Percentiles rank a stretch among this genome's conserved stretches.
Conservation (phyloP, 2,113 vertebrate genomes). For the Nyctibius bracteatus region DNA sequence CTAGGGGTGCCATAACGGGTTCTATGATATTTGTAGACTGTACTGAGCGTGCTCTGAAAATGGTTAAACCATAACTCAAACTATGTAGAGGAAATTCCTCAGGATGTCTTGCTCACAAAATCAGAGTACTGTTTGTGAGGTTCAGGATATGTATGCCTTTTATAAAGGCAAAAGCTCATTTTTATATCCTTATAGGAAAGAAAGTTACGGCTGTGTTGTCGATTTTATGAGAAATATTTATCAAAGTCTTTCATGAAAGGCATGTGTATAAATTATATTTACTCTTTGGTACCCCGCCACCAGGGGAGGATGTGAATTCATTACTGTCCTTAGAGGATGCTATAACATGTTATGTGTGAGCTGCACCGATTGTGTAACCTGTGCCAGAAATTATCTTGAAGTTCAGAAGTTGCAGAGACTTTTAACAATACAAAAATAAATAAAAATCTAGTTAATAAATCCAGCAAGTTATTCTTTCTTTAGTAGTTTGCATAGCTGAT, state of each 20-base stretch:
- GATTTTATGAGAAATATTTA: neutral
- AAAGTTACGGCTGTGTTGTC: constrained; percentile 2
- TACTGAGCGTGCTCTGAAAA: neutral
- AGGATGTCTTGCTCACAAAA: constrained; percentile 40
- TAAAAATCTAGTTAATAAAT: neutral
- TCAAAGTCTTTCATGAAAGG: constrained; percentile 9
- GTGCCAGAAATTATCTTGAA: neutral
- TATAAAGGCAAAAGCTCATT: constrained; percentile 62
- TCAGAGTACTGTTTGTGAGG: constrained; percentile 13
- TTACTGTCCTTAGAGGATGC: constrained; percentile 60
- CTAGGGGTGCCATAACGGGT: neutral
- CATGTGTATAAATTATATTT: constrained; percentile 34
- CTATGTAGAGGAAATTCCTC: constrained; percentile 56
- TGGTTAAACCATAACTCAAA: neutral
- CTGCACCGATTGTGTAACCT: constrained; percentile 31
- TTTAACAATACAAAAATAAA: neutral
- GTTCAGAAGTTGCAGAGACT: neutral
- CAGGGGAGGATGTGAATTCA: neutral
- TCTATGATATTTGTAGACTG: constrained; percentile 49
- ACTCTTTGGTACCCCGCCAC: neutral
- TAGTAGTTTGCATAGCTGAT: neutral
- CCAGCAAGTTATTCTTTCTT: neutral
- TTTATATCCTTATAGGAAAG: constrained; percentile 71
- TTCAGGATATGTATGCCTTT: constrained; percentile 57
- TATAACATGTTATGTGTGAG: neutral